phyloP scores from a whole-genome alignment of 1,140 invertebrate species.

The silkworm (Bombyx mori) region ASM3026992v2 NC_085123.1:12552501-12553000 shows the following conservation, averaged over 20 bases:
- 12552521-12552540: constrained; percentile 93
- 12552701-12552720: constrained; percentile 97
- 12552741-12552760: constrained; percentile 97
- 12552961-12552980: too few species aligned
- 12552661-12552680: constrained; percentile 79
- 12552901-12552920: too few species aligned
- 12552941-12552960: too few species aligned
- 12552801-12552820: not conserved
- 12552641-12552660: constrained; percentile 3
- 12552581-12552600: not conserved
- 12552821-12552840: too few species aligned
- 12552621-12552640: not conserved
- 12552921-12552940: too few species aligned
- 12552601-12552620: not conserved
- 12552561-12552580: constrained; percentile 4
- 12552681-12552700: constrained; percentile 99
- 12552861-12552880: too few species aligned
- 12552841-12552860: too few species aligned
- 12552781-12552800: constrained; percentile 70
- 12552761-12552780: constrained; percentile 98
- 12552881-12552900: too few species aligned
- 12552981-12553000: too few species aligned
- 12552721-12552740: constrained; percentile 96
- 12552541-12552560: constrained; percentile 87
- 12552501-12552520: constrained; percentile 97